Evolutionary conservation across 2,113 vertebrate genomes (phyloP), one percentile per base, ranked within the genome.

Genomic region (Takifugu flavidus): DNA sequence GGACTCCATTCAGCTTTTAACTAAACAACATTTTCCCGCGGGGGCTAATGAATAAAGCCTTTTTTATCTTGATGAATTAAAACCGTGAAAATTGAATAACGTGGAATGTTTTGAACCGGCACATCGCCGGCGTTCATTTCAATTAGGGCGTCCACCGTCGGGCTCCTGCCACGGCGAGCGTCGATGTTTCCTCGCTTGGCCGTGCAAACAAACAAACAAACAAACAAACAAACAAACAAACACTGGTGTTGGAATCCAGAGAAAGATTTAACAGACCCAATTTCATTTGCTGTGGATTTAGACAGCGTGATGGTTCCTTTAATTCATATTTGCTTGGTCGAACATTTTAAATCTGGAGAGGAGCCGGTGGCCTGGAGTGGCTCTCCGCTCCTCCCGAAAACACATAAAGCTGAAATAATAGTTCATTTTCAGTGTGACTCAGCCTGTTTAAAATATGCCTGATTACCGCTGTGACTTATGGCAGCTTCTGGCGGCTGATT

Each of bases 371-470:
- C 54, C 61, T 70, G 3, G 34, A 72, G 73, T 56, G 56, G 10
- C n/a, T 73, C 49, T 25, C 45, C 5, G 34, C 34, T 39, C 34
- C 34, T 39, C 57, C 67, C 62, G 65, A 59, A 53, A 72, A 57
- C 66, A 75, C 78, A 72, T 72, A 47, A 74, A 78, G 57, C 65
- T 68, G 50, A 70, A 77, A 75, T 79, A 82, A 82, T 67, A 56
- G 80, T 70, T 85, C 53, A 70, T 82, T 82, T 77, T 83, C 61
- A 71, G 76, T 77, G 64, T 73, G 76, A 80, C 53, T 84, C 80
- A 75, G 81, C 50, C 67, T 46, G 74, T 68, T 62, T 77, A 79
- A 87, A 84, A 84, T 85, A 82, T 81, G 84, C 73, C 74, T 81
- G 78, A 83, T 82, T 88, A 80, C 20, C 74, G 62, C 55, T 55